Evolutionary conservation across 2,113 vertebrate genomes (phyloP), one percentile per base, ranked within the genome.

Genomic region (Prionailurus viverrinus): DNA sequence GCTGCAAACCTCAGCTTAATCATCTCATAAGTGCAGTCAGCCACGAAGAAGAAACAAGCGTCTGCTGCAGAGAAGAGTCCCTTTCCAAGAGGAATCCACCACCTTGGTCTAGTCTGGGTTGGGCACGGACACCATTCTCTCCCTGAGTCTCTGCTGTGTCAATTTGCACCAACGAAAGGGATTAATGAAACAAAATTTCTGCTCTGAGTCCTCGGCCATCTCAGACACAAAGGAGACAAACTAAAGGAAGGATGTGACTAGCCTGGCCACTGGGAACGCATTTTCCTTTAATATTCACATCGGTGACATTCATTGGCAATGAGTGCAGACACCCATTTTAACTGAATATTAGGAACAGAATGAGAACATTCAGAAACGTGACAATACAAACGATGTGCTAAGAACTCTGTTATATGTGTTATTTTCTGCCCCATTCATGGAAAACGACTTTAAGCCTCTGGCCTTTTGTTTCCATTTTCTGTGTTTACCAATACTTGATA

Each of bases 171-270:
- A 39, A 88, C 51, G 39, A 93, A 84, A 84, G 39, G 39, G 23
- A 51, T 81, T 81, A 73, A 61, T 63, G 79, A 81, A 74, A 87
- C 36, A 81, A 80, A 97, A 88, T 78, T 73, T 94, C 48, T 96
- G 19, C 51, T 88, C 69, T 61, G 18, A 39, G 51, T 71, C 73
- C 21, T 73, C 78, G 31, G 13, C 33, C 31, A 73, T 45, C 10
- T 36, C 45, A 87, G 33, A 79, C 5, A 41, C 71, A 36, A 93
- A 94, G 80, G 1, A 53, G 12, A 6, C 68, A 86, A 83, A 90
- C 53, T 69, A 94, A 96, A 78, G 61, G 68, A 88, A 94, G 51
- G 29, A 14, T 41, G 53, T 45, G 66, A 78, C n/a, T 51, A 33
- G 21, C 5, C 23, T 82, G 18, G 4, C 53, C 7, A 5, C 21